Evolutionary conservation across 2,797 vertebrate genomes (phyloP).

Genomic region (Benthosema pterotum): DNA sequence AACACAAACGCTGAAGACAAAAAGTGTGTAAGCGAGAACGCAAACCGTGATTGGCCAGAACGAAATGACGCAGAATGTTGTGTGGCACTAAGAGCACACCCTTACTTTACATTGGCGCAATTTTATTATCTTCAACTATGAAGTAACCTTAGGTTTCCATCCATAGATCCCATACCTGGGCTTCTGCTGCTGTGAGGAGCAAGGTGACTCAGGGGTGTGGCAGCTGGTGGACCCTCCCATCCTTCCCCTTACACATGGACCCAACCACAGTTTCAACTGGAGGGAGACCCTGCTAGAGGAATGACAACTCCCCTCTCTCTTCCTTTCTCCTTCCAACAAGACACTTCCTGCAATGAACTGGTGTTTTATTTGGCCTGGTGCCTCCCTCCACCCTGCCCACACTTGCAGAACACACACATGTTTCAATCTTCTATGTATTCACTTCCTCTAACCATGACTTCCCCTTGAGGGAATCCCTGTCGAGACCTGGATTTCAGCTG

Average conservation of each 20-base stretch:
- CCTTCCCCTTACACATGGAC: slow-evolving; percentile 94
- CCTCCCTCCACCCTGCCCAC: not conserved
- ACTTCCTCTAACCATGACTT: too few relatives aligned
- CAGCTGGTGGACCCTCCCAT: slow-evolving; percentile 96
- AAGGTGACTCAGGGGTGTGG: slow-evolving; percentile 90
- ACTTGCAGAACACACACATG: too few relatives aligned
- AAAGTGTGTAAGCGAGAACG: too few relatives aligned
- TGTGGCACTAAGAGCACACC: too few relatives aligned
- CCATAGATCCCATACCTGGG: slow-evolving; percentile 93
- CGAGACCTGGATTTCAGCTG: too few relatives aligned
- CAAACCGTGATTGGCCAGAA: too few relatives aligned
- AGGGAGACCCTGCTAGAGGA: slow-evolving; percentile 92
- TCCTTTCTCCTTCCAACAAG: not conserved
- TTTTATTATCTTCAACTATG: not conserved
- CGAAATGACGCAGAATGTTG: too few relatives aligned
- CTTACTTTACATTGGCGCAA: too few relatives aligned
- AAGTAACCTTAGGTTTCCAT: slow-evolving; percentile 11
- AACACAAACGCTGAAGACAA: too few relatives aligned
- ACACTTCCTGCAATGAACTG: slow-evolving; percentile 1
- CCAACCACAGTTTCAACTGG: slow-evolving; percentile 96
- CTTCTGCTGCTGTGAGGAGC: slow-evolving; percentile 92
- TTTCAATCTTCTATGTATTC: too few relatives aligned
- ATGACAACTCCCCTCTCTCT: slow-evolving; percentile 47
- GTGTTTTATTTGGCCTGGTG: slow-evolving; percentile 3
- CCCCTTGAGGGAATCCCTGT: too few relatives aligned